Base-by-base conservation (phyloP, 1,140 invertebrate genomes). In the Drosophila dunni region DNA sequence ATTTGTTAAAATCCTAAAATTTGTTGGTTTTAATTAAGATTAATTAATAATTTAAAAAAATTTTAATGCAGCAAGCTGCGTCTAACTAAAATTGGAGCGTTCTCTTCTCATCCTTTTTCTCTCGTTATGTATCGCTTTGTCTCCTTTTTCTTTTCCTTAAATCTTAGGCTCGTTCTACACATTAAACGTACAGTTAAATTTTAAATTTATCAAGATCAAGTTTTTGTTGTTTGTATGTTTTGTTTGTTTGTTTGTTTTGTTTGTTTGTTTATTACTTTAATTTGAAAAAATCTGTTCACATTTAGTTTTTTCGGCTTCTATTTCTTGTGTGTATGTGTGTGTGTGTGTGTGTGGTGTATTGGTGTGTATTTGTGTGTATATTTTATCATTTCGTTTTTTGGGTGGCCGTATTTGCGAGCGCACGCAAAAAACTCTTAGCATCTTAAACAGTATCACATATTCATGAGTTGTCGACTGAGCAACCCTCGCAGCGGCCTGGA, bases 1-100 rank as follows among this genome's bases (percentile, higher is more conserved):
- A 89, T 89, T 89, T 84, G 84, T 89, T 89, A 89, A 89, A 89
- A 89, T 89, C 85, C 85, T 89, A 89, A 89, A 89, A 89, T 89
- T 89, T 89, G 84, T 89, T 89, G 84, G 85, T 89, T 89, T 88
- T 89, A 89, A 89, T 89, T 89, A 89, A 81, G 72, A 89, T 89
- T 89, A 89, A 89, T 89, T 89, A 89, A 89, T 89, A 89, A 89
- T 89, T 89, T 89, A 84, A 89, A 89, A 86, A 84, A 82, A 33
- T 75, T 64, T 61, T 69, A 57, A 45, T 78, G 84, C 84, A 89
- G 85, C 85, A 75, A 89, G 85, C 84, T 89, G 84, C 84, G 84
- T 89, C 84, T 89, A 89, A 89, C 84, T 89, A 89, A 89, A 89
- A 89, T 89, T 89, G 83, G 79, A 88, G 83, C 83, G 77, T 24